Percentiles rank a stretch among this genome's conserved stretches.
phyloP scores from a whole-genome alignment of 2,888 invertebrate species.

The Ectropis crepuscularia region DNA sequence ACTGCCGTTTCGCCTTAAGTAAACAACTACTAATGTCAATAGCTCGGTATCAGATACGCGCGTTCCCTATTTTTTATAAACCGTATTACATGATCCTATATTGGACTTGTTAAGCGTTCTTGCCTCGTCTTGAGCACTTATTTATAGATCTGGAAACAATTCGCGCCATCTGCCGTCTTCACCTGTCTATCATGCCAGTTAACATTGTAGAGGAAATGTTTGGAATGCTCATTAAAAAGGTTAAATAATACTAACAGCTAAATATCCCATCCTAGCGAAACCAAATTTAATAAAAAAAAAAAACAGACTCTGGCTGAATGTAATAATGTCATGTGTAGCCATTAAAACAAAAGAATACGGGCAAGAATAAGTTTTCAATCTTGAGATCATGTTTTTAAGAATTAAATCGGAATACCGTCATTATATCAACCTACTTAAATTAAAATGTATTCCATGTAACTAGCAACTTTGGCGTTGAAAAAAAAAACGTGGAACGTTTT shows the following conservation, averaged over 20 bases:
- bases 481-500: constrained; percentile 30
- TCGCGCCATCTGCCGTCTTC: constrained; percentile 75
- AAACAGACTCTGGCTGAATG: background rate
- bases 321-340: background rate
- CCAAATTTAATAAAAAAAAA: constrained; percentile 1
- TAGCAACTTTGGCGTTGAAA: constrained; percentile 29
- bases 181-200: constrained; percentile 79
- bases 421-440: constrained; percentile 27
- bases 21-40: constrained; percentile 79
- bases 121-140: constrained; percentile 54
- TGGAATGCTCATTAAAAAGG: constrained; percentile 64
- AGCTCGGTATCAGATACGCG: constrained; percentile 77
- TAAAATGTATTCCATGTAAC: constrained; percentile 37
- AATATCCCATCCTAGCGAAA: background rate
- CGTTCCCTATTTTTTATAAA: constrained; percentile 69
- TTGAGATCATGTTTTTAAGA: constrained; percentile 13
- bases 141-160: constrained; percentile 80
- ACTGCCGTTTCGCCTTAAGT: constrained; percentile 83
- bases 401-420: constrained; percentile 28
- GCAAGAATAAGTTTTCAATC: constrained; percentile 15
- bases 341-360: background rate
- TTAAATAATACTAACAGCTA: constrained; percentile 35
- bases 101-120: constrained; percentile 51
- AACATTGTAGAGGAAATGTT: constrained; percentile 74
- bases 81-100: constrained; percentile 63